Conservation (phyloP, 2,888 invertebrate species). For the Lepidocyrtoides sp. region DNA sequence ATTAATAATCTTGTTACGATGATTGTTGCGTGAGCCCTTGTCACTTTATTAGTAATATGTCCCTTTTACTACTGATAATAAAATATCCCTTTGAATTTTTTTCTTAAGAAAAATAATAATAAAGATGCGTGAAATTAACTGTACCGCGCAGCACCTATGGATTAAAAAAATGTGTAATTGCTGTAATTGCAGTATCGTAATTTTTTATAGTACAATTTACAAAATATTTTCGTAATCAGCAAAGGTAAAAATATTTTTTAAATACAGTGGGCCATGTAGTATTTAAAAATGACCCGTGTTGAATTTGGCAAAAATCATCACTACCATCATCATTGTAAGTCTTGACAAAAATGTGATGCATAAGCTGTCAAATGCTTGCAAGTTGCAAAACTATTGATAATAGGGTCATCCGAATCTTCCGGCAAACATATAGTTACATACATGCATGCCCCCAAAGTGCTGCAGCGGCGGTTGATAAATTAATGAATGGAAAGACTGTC, state of each 20-base stretch:
- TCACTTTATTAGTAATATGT: slow-evolving; percentile 38
- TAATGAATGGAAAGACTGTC: slow-evolving; percentile 42
- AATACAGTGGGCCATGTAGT: too few relatives aligned
- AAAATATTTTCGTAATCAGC: slow-evolving; percentile 18
- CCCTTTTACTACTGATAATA: slow-evolving; percentile 26
- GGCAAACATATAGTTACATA: slow-evolving; percentile 43
- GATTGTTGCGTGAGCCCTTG: slow-evolving; percentile 59
- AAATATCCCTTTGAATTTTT: neutral
- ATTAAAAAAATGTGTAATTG: too few relatives aligned
- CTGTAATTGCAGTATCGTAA: slow-evolving; percentile 4
- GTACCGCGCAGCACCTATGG: neutral
- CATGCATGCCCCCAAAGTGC: neutral
- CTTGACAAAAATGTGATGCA: neutral
- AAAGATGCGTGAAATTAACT: slow-evolving; percentile 4
- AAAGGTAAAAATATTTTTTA: too few relatives aligned
- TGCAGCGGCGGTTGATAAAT: neutral
- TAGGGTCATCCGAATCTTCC: slow-evolving; percentile 67
- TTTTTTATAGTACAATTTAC: slow-evolving; percentile 8
- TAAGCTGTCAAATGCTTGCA: slow-evolving; percentile 33
- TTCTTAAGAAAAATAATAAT: neutral
- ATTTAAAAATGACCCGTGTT: neutral
- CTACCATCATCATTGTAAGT: neutral
- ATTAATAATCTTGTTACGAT: slow-evolving; percentile 46
- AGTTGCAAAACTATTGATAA: slow-evolving; percentile 57
- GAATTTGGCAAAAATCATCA: neutral